Evolutionary conservation across 2,797 vertebrate genomes (phyloP).

Genomic region (Petrocephalus schoutedeni): DNA sequence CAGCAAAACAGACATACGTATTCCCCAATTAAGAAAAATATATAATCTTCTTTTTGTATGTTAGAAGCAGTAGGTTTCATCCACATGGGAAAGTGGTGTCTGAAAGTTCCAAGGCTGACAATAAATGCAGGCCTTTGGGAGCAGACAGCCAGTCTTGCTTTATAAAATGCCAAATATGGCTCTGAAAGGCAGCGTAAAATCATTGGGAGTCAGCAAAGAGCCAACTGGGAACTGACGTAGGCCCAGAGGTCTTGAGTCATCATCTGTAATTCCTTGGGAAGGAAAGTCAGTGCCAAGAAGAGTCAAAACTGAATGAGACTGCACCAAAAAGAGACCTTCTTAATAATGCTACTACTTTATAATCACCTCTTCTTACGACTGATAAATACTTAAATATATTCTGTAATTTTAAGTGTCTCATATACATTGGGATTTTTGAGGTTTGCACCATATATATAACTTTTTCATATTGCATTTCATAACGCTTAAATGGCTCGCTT

Average conservation of each 20-base stretch:
- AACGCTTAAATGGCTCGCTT: background rate
- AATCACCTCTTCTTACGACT: background rate
- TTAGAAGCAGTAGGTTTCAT: background rate
- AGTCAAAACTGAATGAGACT: constrained; percentile 21
- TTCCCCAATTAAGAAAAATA: background rate
- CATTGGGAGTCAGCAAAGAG: constrained; percentile 74
- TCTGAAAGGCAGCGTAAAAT: constrained; percentile 42
- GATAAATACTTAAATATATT: background rate
- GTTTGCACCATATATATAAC: background rate
- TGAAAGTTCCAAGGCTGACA: constrained; percentile 33
- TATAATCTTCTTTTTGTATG: background rate
- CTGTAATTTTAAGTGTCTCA: background rate
- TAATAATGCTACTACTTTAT: background rate
- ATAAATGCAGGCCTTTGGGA: constrained; percentile 43
- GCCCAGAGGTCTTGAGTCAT: constrained; percentile 88
- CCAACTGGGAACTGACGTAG: constrained; percentile 81
- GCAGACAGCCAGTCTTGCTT: background rate
- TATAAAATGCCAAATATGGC: constrained; percentile 79
- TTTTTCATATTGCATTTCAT: background rate
- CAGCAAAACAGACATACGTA: background rate
- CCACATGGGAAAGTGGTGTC: background rate
- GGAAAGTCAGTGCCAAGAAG: constrained; percentile 60
- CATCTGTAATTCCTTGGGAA: constrained; percentile 67
- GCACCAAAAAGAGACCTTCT: background rate
- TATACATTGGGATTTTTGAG: background rate